Evolutionary conservation across 2,113 vertebrate species (phyloP).

Genomic region (Crotalus tigris): DNA sequence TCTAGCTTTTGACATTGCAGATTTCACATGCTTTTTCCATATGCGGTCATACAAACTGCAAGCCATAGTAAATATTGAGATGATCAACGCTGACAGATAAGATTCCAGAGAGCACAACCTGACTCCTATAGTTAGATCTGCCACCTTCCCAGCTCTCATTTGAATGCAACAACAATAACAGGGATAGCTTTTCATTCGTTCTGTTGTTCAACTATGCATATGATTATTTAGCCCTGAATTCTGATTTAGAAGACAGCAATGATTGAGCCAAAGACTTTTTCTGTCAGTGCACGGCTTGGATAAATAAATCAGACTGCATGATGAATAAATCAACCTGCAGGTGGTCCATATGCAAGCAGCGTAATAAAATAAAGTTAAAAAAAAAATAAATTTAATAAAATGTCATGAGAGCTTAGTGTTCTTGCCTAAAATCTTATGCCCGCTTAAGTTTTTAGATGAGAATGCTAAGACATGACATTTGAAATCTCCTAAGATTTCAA

Average conservation of each 20-base stretch:
- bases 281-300: background rate
- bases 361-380: background rate
- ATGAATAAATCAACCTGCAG: background rate
- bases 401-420: background rate
- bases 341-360: background rate
- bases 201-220: background rate
- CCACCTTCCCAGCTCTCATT: background rate
- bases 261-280: background rate
- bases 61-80: background rate
- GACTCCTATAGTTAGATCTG: background rate
- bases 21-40: background rate
- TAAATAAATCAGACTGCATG: background rate
- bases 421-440: background rate
- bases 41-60: too few species aligned
- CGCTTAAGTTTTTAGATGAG: background rate
- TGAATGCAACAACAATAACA: background rate
- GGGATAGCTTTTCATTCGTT: background rate
- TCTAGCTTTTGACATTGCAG: background rate
- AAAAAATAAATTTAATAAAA: background rate
- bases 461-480: background rate
- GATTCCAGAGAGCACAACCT: background rate
- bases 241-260: background rate
- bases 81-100: background rate
- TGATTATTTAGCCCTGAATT: background rate
- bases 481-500: background rate